These are phyloP conservation scores for Limnodromus scolopaceus DNA, from an alignment of 2,797 vertebrate species.

Conservation along the genomic window DNA sequence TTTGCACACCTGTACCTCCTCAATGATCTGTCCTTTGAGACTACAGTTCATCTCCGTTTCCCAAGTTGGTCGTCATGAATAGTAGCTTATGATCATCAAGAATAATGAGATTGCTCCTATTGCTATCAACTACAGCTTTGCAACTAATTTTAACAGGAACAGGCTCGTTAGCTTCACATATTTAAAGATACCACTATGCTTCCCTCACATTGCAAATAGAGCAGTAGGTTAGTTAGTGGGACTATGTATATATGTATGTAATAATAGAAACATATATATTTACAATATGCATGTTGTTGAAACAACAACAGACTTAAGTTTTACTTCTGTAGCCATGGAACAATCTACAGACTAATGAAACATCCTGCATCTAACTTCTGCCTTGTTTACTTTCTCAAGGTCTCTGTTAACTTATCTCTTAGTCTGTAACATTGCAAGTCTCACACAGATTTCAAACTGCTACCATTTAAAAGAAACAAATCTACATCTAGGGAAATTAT, in stretches of 20 bases:
- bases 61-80: background rate
- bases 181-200: background rate
- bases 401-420: background rate
- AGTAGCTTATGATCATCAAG: background rate
- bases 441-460: background rate
- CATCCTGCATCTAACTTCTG: background rate
- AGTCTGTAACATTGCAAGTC: background rate
- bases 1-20: background rate
- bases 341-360: background rate
- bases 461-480: background rate
- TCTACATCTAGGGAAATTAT: background rate
- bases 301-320: background rate
- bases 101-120: background rate
- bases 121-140: background rate
- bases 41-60: background rate
- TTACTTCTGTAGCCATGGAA: background rate
- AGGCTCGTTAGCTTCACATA: background rate
- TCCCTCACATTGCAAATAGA: background rate
- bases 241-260: background rate
- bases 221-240: background rate
- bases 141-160: background rate
- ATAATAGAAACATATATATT: background rate
- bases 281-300: background rate
- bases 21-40: background rate
- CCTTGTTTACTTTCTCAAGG: background rate